Evolutionary conservation across 2,888 invertebrate genomes (phyloP), one percentile per base, ranked within the genome.

Genomic region (Amphipyra berbera): DNA sequence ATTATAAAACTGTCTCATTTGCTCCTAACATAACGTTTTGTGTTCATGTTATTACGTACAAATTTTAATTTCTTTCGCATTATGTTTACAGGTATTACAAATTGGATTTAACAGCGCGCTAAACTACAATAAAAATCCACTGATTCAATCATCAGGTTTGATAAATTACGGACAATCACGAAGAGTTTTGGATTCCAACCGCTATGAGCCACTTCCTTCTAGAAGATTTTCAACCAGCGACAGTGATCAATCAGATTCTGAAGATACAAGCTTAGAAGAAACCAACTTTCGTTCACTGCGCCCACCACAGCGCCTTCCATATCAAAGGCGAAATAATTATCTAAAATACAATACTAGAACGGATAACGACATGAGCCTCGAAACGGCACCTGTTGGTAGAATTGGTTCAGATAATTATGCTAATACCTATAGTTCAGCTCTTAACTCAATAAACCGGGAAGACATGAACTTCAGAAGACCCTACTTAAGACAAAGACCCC

Each of bases 41-140:
- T 59, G 46, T 44, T 44, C 42, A 38, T 35, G n/a, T 57, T 44
- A 50, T 44, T 45, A 38, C n/a, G 7, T 44, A 53, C 41, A 37
- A 6, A 10, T 44, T 58, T 47, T 62, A 52, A 71, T 71, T 74
- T 74, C 7, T 37, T 52, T 30, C 37, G 33, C 15, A 52, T 74
- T 69, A 42, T 12, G 44, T 62, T 71, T 50, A 47, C 75, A 71
- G 70, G n/a, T 69, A 52, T 52, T 71, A 52, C 75, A 71, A 71
- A 74, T 71, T 69, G 70, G 44, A 74, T 69, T 69, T 54, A 54
- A 46, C 37, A 15, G 41, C 6, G 70, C 63, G 4, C 50, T 62
- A 14, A 52, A 69, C 37, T 46, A 47, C 33, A 41, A 12, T 27
- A 14, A 38, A 21, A 74, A 38, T 9, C 9, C 12, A 15, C 13